Evolutionary conservation across 1,140 invertebrate genomes (phyloP).

Genomic region (Pantala flavescens): DNA sequence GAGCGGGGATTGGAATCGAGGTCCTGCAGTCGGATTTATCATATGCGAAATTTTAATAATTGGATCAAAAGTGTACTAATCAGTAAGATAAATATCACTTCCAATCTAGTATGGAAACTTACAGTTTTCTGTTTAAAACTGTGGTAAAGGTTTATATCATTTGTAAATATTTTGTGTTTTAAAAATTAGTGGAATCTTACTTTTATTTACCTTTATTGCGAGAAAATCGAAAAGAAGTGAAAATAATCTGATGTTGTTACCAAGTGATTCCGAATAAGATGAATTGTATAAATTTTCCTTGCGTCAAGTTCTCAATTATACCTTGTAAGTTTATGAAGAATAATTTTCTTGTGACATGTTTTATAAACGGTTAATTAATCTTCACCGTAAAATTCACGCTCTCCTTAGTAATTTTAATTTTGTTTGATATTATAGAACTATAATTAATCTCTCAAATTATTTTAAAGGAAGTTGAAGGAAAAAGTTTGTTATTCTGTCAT

Average conservation of each 20-base stretch:
- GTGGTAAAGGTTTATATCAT: background rate
- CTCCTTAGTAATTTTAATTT: too few species aligned
- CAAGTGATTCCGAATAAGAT: background rate
- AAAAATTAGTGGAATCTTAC: background rate
- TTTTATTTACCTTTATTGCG: background rate
- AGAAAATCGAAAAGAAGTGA: background rate
- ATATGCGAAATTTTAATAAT: constrained; percentile 96
- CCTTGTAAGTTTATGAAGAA: too few species aligned
- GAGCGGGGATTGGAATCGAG: constrained; percentile 70
- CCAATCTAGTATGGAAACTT: background rate
- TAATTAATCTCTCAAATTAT: too few species aligned
- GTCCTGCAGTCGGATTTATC: constrained; percentile 79
- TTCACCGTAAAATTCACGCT: too few species aligned
- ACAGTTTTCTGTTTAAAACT: too few species aligned
- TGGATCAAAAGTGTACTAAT: constrained; percentile 97
- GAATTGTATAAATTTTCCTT: too few species aligned
- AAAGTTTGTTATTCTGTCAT: too few species aligned
- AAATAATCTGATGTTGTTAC: background rate
- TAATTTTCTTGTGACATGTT: too few species aligned
- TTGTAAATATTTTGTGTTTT: background rate
- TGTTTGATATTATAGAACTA: too few species aligned
- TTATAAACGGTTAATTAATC: too few species aligned
- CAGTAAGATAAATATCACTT: constrained; percentile 36
- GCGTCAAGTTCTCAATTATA: too few species aligned
- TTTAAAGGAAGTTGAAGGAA: too few species aligned